Percentiles rank a stretch among this genome's conserved stretches.
phyloP scores from a whole-genome alignment of 2,888 invertebrate genomes.

The Hoplodrina blanda region DNA sequence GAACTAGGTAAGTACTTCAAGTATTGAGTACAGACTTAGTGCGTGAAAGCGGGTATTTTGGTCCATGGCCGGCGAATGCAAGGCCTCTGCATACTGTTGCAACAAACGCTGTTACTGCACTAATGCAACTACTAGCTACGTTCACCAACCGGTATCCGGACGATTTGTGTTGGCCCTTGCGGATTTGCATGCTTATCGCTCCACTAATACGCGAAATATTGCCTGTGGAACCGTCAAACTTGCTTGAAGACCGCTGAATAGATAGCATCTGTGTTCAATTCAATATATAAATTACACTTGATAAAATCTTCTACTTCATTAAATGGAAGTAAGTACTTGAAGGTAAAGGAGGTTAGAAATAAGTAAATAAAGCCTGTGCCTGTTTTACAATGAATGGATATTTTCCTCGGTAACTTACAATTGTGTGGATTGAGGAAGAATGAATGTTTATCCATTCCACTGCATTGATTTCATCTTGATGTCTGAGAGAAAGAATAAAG shows the following conservation, averaged over 20 bases:
- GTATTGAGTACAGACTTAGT: slow-evolving; percentile 65
- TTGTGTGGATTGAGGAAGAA: slow-evolving; percentile 49
- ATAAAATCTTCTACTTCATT: slow-evolving; percentile 47
- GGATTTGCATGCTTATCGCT: slow-evolving; percentile 72
- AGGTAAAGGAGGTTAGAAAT: slow-evolving; percentile 34
- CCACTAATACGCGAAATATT: slow-evolving; percentile 61
- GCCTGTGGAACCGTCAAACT: slow-evolving; percentile 51
- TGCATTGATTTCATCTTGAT: slow-evolving; percentile 47
- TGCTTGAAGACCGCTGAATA: slow-evolving; percentile 47
- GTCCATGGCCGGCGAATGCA: slow-evolving; percentile 90
- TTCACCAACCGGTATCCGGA: slow-evolving; percentile 74
- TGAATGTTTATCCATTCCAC: slow-evolving; percentile 57
- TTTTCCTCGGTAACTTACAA: slow-evolving; percentile 45
- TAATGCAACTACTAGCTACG: slow-evolving; percentile 74
- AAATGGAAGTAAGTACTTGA: slow-evolving; percentile 39
- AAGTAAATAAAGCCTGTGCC: slow-evolving; percentile 48
- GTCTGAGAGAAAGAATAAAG: slow-evolving; percentile 39
- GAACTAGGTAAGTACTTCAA: slow-evolving; percentile 44
- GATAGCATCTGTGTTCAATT: slow-evolving; percentile 45
- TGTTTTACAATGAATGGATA: slow-evolving; percentile 48
- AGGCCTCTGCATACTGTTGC: slow-evolving; percentile 86
- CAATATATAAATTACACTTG: slow-evolving; percentile 35
- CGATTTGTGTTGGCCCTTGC: slow-evolving; percentile 68
- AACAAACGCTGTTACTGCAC: slow-evolving; percentile 85
- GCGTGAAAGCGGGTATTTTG: slow-evolving; percentile 87